phyloP scores from a whole-genome alignment of 1,140 invertebrate species.

The Paracyclopina nana region DNA sequence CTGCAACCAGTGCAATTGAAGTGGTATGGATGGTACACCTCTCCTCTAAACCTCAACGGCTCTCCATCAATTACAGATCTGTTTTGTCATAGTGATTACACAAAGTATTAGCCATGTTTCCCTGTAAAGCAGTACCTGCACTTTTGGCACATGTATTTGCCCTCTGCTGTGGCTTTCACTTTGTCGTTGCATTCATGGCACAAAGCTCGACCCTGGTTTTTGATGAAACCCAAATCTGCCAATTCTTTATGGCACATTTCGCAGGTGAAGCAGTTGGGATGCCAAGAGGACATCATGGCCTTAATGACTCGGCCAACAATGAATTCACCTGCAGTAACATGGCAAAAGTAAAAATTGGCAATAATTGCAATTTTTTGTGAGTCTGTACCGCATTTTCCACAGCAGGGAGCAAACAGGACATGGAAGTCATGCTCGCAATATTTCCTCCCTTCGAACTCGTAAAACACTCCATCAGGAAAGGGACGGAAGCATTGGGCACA shows the following conservation, averaged over 20 bases:
- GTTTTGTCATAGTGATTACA: too few species aligned
- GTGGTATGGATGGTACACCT: constrained; percentile 97
- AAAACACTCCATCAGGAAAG: constrained; percentile 94
- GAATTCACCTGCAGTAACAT: constrained; percentile 52
- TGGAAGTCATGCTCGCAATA: constrained; percentile 99
- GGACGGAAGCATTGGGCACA: constrained; percentile 96
- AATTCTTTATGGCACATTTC: constrained; percentile 73
- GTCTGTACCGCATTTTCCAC: constrained; percentile 72
- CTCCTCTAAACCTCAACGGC: constrained; percentile 81
- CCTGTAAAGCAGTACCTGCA: constrained; percentile 51
- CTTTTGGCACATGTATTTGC: constrained; percentile 95
- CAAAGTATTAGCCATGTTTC: constrained; percentile 16
- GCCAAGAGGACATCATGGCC: constrained; percentile 97
- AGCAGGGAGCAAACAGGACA: constrained; percentile 92
- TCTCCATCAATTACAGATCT: constrained; percentile 90
- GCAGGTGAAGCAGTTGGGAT: constrained; percentile 90
- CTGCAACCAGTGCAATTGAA: constrained; percentile 89
- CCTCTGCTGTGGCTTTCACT: constrained; percentile 79
- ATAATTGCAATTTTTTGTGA: constrained; percentile 15
- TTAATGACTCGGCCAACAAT: constrained; percentile 96
- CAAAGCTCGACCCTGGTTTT: constrained; percentile 68
- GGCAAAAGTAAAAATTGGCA: constrained; percentile 13
- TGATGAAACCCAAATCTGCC: constrained; percentile 91
- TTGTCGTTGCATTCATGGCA: constrained; percentile 93
- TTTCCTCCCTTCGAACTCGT: constrained; percentile 96